phyloP scores from a whole-genome alignment of 2,888 invertebrate species.

The Macrosoma leucophasiata region DNA sequence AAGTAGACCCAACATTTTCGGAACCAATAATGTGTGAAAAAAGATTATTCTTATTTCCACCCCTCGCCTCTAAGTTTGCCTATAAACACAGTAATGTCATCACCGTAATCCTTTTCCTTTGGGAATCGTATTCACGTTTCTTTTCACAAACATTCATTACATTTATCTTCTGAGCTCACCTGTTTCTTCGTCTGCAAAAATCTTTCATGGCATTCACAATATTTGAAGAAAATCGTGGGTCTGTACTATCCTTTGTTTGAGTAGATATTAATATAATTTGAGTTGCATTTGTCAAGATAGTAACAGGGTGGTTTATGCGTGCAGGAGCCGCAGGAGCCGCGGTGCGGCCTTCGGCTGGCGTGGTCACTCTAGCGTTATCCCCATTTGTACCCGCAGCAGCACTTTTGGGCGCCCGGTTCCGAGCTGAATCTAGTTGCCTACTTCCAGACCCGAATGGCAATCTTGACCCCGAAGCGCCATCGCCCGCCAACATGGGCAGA shows the following conservation, averaged over 20 bases:
- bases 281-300: too few species aligned
- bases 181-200: too few species aligned
- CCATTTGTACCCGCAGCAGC: conserved; percentile 83
- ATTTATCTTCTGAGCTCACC: conserved; percentile 25
- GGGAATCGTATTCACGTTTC: conserved; percentile 20
- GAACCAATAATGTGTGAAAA: conserved; percentile 5
- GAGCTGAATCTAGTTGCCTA: conserved; percentile 86
- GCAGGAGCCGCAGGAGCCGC: conserved; percentile 76
- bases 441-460: conserved; percentile 89
- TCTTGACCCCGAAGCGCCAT: conserved; percentile 86
- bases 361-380: conserved; percentile 78
- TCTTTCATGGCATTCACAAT: too few species aligned
- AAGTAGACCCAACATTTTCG: not conserved
- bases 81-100: not conserved
- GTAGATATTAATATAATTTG: too few species aligned
- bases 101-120: conserved; percentile 13
- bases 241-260: too few species aligned
- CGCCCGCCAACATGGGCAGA: conserved; percentile 92
- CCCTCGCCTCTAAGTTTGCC: conserved; percentile 2
- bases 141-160: conserved; percentile 28
- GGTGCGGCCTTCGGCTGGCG: conserved; percentile 76
- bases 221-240: too few species aligned
- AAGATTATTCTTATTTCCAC: conserved; percentile 11
- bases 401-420: conserved; percentile 86
- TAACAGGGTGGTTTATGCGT: conserved; percentile 73